Conservation (phyloP, 35 echinoderm and acorn worm species). For the Apostichopus californicus region DNA sequence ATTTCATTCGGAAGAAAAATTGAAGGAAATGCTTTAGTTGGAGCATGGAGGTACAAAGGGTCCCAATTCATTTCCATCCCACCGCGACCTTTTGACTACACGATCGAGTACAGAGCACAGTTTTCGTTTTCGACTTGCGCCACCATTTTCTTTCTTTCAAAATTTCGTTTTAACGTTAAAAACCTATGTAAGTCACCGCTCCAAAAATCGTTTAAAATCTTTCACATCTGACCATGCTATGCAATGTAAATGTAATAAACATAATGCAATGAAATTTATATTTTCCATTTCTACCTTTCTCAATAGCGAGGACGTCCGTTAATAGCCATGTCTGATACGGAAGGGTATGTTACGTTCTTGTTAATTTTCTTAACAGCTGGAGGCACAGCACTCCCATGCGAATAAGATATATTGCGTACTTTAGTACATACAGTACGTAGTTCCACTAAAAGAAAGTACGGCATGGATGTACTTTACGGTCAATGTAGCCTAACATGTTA, state of each 20-base stretch:
- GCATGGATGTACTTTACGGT: too few relatives aligned
- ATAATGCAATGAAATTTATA: background rate
- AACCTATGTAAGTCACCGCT: constrained; percentile 8
- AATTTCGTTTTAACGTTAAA: background rate
- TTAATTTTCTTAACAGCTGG: background rate
- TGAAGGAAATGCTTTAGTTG: too few relatives aligned
- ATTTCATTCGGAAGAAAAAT: too few relatives aligned
- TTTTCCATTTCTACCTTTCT: constrained; percentile 40
- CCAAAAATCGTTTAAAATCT: constrained; percentile 2
- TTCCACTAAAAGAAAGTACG: too few relatives aligned
- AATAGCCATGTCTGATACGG: constrained; percentile 92
- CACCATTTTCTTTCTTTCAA: background rate
- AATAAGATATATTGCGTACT: too few relatives aligned
- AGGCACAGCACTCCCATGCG: too few relatives aligned
- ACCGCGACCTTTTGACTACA: too few relatives aligned
- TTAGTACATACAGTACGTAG: too few relatives aligned
- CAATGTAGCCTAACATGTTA: too few relatives aligned
- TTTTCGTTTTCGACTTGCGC: background rate
- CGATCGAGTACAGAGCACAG: too few relatives aligned
- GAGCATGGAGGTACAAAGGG: too few relatives aligned
- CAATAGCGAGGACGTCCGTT: constrained; percentile 96
- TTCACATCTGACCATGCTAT: background rate
- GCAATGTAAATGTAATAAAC: background rate
- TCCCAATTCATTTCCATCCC: too few relatives aligned
- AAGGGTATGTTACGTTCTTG: constrained; percentile 74